These are phyloP conservation scores for Ageneiosus marmoratus DNA, from an alignment of 2,113 vertebrate genomes.

Conservation along the genomic window DNA sequence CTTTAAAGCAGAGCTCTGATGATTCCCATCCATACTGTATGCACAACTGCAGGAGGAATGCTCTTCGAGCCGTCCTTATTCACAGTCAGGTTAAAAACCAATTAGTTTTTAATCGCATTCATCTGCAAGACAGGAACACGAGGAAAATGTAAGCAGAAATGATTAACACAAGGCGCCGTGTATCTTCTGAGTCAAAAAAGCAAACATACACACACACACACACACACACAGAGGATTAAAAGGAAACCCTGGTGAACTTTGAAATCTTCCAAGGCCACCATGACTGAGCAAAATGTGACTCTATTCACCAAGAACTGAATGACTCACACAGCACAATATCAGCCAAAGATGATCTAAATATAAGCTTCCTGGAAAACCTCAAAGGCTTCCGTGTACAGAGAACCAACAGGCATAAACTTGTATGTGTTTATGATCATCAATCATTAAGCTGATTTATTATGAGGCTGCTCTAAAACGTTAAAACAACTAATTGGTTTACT, in stretches of 20 bases:
- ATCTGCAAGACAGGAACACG: constrained; percentile 5
- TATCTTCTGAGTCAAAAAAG: background rate
- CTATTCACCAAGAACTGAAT: constrained; percentile 12
- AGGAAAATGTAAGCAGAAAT: background rate
- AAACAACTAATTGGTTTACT: background rate
- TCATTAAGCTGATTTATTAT: background rate
- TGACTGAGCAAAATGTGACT: constrained; percentile 35
- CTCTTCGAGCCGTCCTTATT: background rate
- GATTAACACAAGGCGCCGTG: background rate
- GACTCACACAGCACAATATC: constrained; percentile 21
- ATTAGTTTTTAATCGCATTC: background rate
- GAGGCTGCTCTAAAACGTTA: background rate
- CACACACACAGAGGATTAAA: background rate
- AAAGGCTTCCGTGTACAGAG: background rate
- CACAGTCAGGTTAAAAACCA: background rate
- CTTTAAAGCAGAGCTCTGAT: constrained; percentile 73
- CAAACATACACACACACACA: background rate
- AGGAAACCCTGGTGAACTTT: constrained; percentile 25
- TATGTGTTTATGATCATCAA: background rate
- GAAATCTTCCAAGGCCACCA: constrained; percentile 33
- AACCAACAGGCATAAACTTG: background rate
- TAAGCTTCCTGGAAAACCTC: constrained; percentile 34
- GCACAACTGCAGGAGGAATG: background rate
- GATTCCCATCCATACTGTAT: constrained; percentile 88
- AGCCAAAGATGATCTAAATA: constrained; percentile 20